phyloP scores from a whole-genome alignment of 30 jellyfish, hydroid and myxozoan genomes.

The Cassiopea xamachana region DNA sequence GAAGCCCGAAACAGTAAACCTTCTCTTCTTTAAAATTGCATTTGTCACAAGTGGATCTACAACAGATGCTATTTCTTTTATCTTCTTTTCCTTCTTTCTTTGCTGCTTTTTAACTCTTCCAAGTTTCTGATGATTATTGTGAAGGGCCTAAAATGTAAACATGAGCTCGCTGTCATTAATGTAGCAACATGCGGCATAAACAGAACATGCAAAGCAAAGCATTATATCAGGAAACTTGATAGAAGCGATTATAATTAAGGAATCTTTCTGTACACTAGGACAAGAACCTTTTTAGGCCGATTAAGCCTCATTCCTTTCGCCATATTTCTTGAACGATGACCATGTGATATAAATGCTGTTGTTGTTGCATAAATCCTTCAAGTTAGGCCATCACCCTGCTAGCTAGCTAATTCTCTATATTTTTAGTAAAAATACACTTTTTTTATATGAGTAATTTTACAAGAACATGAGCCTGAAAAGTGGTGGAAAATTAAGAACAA shows the following conservation, averaged over 20 bases:
- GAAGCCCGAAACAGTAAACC: background rate
- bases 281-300: slow-evolving; percentile 59
- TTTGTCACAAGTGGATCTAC: slow-evolving; percentile 60
- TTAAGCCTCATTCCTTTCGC: slow-evolving; percentile 68
- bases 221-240: too few relatives aligned
- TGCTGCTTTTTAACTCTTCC: slow-evolving; percentile 56
- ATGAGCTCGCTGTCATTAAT: too few relatives aligned
- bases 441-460: too few relatives aligned
- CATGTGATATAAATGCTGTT: background rate
- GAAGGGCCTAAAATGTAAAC: slow-evolving; percentile 27
- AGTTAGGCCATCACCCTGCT: too few relatives aligned
- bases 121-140: slow-evolving; percentile 42
- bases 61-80: background rate
- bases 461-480: too few relatives aligned
- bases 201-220: too few relatives aligned
- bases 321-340: slow-evolving; percentile 7
- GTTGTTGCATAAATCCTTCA: slow-evolving; percentile 4
- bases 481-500: too few relatives aligned
- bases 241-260: too few relatives aligned
- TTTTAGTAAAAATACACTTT: too few relatives aligned
- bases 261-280: background rate
- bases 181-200: too few relatives aligned
- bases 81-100: slow-evolving; percentile 33
- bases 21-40: slow-evolving; percentile 49
- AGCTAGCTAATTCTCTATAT: too few relatives aligned